phyloP scores from a whole-genome alignment of 2,888 invertebrate species.

The Octodonta nipae region DNA sequence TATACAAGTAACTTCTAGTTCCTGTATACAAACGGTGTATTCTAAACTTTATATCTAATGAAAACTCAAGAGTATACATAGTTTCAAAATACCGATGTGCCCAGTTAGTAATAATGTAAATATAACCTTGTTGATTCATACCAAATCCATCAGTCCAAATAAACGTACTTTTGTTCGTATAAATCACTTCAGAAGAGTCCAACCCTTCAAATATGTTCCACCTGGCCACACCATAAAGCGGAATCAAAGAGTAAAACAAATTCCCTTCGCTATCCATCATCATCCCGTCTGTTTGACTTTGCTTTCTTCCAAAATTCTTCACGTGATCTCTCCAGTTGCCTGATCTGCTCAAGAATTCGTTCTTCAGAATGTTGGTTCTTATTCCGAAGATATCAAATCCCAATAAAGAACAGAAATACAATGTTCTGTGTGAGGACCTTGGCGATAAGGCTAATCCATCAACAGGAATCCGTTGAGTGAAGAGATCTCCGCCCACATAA shows the following conservation, averaged over 20 bases:
- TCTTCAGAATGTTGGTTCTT: conserved; percentile 45
- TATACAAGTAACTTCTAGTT: background rate
- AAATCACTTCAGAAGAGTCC: conserved; percentile 33
- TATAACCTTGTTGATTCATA: conserved; percentile 49
- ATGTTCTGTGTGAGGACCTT: conserved; percentile 13
- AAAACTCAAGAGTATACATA: conserved; percentile 7
- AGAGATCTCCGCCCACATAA: conserved; percentile 38
- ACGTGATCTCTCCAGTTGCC: conserved; percentile 23
- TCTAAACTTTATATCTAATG: conserved; percentile 17
- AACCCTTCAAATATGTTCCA: conserved; percentile 51
- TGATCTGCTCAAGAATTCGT: conserved; percentile 35
- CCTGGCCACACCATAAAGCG: conserved; percentile 52
- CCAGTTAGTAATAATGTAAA: conserved; percentile 49
- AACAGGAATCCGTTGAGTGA: conserved; percentile 44
- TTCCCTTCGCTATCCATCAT: conserved; percentile 57
- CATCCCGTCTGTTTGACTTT: conserved; percentile 52
- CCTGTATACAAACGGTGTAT: conserved; percentile 12
- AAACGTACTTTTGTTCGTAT: conserved; percentile 48
- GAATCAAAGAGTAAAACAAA: conserved; percentile 53
- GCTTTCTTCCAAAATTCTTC: conserved; percentile 36
- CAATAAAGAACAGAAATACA: conserved; percentile 25
- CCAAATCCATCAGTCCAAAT: conserved; percentile 60
- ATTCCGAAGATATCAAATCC: conserved; percentile 43
- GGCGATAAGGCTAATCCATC: conserved; percentile 57
- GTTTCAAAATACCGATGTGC: conserved; percentile 16